phyloP scores from a whole-genome alignment of 2,113 vertebrate genomes.

The Beaufortia kweichowensis region DNA sequence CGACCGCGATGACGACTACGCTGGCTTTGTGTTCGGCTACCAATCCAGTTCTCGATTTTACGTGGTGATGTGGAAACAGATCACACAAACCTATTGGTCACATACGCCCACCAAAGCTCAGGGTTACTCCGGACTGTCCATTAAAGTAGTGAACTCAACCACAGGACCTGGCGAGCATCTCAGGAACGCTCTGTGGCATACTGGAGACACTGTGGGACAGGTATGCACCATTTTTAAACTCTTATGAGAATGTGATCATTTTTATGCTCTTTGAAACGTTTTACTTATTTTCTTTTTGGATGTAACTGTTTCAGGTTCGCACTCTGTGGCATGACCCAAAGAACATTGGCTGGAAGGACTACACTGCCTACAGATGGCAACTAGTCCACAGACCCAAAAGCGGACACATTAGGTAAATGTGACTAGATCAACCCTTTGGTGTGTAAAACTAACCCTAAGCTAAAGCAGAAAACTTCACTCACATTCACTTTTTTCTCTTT shows the following conservation, averaged over 20 bases:
- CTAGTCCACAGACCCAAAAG: constrained; percentile 95
- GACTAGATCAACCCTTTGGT: neutral
- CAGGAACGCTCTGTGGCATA: constrained; percentile 97
- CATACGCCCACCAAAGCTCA: constrained; percentile 90
- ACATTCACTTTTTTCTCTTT: constrained; percentile 12
- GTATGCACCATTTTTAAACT: constrained; percentile 65
- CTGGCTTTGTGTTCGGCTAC: constrained; percentile 97
- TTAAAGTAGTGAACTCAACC: constrained; percentile 98
- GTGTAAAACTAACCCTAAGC: no score
- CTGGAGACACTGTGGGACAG: constrained; percentile 93
- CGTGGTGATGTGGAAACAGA: constrained; percentile 99
- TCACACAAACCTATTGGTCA: constrained; percentile 98
- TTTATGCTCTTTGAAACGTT: neutral
- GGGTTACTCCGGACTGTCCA: constrained; percentile 94
- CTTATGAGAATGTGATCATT: neutral
- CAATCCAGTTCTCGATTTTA: constrained; percentile 98
- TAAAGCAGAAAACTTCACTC: no score
- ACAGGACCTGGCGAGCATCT: constrained; percentile 97
- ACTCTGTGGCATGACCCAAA: constrained; percentile 97
- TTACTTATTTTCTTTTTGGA: constrained; percentile 26
- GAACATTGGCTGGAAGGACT: constrained; percentile 98
- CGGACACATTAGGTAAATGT: constrained; percentile 89
- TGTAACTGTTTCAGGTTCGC: constrained; percentile 78
- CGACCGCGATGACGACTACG: constrained; percentile 95
- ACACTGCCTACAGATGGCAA: constrained; percentile 97